Evolutionary conservation across 2,797 vertebrate species (phyloP), one percentile per base, ranked within the genome.

Genomic region (Apogon talboti): DNA sequence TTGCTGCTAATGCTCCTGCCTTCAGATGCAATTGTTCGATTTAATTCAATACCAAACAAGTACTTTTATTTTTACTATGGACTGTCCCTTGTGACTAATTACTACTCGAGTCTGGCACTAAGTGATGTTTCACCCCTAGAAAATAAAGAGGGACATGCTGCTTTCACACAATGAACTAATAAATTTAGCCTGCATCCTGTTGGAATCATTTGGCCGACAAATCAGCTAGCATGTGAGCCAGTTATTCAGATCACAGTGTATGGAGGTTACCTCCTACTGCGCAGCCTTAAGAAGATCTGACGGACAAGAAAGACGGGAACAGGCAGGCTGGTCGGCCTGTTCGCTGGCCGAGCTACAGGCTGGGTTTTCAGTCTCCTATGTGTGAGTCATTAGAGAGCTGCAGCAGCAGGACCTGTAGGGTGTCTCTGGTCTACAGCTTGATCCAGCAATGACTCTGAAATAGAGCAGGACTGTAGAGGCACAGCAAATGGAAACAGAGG

Each of bases 221-320:
- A 93, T 89, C 86, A 84, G 83, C 67, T 30, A 81, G 64, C 77
- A 52, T 44, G 24, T 73, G 80, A 84, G 78, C 62, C 81, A 70
- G 83, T 85, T 87, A 91, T 90, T 84, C 81, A 86, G 83, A 90
- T 91, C 89, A 85, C 87, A 89, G 85, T 81, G 81, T 79, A 87
- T 52, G 76, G 74, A 86, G 87, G 88, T 90, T 85, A 78, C 85
- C 90, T 88, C 90, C 85, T 71, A 70, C 90, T 57, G 91, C 21
- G 77, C 56, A 15, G 75, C 66, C 80, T 86, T 91, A 82, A 83
- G 81, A 79, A 87, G 83, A 89, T 92, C 87, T 90, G 74, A 92
- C 76, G 67, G 69, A 78, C 65, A 11, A 74, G 68, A 69, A 80
- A 76, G 78, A 75, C 12, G 30, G 62, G 71, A 72, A 87, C 72